Conservation (phyloP, 2,888 invertebrate genomes). For the Sinhomidia bicolor region DNA sequence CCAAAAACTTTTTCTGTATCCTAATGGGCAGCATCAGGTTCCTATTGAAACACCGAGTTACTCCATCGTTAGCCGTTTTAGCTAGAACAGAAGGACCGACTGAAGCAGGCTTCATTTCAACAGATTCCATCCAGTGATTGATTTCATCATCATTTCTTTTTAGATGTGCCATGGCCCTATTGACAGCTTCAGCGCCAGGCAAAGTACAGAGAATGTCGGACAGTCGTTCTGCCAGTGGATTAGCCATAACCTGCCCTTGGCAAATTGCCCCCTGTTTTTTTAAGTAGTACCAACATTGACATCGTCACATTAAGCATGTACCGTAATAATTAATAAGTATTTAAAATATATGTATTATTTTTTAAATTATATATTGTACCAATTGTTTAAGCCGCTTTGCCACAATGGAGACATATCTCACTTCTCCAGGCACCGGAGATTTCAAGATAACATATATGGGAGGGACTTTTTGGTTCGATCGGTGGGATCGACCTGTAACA, state of each 20-base stretch:
- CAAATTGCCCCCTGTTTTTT: neutral
- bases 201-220: neutral
- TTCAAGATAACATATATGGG: neutral
- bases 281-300: too few species aligned
- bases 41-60: neutral
- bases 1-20: neutral
- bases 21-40: neutral
- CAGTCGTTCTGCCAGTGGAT: neutral
- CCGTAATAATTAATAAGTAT: neutral
- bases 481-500: neutral
- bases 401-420: neutral
- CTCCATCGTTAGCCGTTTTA: neutral
- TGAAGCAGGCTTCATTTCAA: neutral
- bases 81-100: too few species aligned
- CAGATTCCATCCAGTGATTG: neutral
- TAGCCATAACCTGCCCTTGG: neutral
- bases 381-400: conserved; percentile 3
- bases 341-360: neutral
- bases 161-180: neutral
- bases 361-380: neutral
- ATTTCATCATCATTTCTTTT: neutral
- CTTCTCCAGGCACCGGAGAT: neutral
- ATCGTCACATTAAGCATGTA: too few species aligned
- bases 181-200: neutral
- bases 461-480: neutral